A percentile compares a stretch with the other conserved stretches of the same genome.
Conservation (phyloP, 2,797 vertebrate species). For the Sphenodon punctatus region DNA sequence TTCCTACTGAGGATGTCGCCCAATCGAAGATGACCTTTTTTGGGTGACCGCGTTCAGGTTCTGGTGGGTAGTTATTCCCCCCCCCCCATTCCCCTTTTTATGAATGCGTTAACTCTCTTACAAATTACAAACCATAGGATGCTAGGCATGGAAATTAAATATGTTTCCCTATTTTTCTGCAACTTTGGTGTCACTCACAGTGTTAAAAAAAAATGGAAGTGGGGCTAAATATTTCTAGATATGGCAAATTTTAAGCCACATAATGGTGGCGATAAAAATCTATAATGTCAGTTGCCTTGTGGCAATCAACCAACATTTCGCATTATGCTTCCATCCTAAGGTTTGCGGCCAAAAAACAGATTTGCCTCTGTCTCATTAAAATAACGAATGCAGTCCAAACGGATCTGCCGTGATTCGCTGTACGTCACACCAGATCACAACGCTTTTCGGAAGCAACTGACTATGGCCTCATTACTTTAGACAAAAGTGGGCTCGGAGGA, state of each 20-base stretch:
- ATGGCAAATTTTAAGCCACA: slow-evolving; percentile 32
- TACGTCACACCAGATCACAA: slow-evolving; percentile 86
- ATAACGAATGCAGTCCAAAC: slow-evolving; percentile 71
- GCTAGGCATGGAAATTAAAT: background rate
- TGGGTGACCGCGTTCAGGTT: slow-evolving; percentile 34
- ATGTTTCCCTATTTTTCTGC: background rate
- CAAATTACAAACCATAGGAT: background rate
- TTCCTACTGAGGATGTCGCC: slow-evolving; percentile 54
- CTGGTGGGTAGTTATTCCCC: background rate
- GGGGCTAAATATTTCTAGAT: slow-evolving; percentile 4
- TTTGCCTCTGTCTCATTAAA: slow-evolving; percentile 78
- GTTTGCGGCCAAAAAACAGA: slow-evolving; percentile 73
- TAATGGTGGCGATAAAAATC: slow-evolving; percentile 68
- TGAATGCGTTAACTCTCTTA: background rate
- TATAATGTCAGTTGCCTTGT: slow-evolving; percentile 83
- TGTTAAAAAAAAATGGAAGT: background rate
- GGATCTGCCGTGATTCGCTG: slow-evolving; percentile 73
- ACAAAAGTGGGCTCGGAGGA: slow-evolving; percentile 84
- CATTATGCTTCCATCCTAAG: slow-evolving; percentile 71
- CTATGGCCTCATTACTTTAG: slow-evolving; percentile 83
- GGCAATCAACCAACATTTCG: slow-evolving; percentile 76
- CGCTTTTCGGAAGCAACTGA: slow-evolving; percentile 81
- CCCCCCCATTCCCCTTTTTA: background rate
- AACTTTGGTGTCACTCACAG: background rate
- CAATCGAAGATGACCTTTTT: slow-evolving; percentile 65